These are phyloP conservation scores for Cataglyphis albicans DNA, from an alignment of 2,888 invertebrate genomes.

Conservation along the genomic window DNA sequence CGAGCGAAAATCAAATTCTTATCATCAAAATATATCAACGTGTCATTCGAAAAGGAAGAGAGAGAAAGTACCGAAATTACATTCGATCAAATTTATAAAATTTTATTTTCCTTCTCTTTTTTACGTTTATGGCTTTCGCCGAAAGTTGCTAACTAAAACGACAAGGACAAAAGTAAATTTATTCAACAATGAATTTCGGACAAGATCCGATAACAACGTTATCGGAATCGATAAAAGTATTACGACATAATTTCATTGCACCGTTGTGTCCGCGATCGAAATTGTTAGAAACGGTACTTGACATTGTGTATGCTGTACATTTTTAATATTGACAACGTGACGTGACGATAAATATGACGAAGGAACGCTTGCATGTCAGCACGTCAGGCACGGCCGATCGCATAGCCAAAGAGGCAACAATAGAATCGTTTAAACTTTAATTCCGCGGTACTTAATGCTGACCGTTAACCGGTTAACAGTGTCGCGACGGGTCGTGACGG, in stretches of 20 bases:
- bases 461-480: conserved; percentile 69
- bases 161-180: background rate
- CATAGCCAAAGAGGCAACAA: conserved; percentile 51
- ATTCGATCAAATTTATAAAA: background rate
- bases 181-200: conserved; percentile 7
- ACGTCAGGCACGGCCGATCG: conserved; percentile 21
- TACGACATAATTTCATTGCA: background rate
- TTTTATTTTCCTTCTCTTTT: conserved; percentile 1
- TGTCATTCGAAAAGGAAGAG: background rate
- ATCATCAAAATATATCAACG: background rate
- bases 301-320: background rate
- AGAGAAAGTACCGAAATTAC: background rate
- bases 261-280: conserved; percentile 15
- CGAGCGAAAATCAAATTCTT: background rate
- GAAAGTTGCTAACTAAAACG: background rate
- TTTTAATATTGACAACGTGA: conserved; percentile 48
- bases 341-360: conserved; percentile 29
- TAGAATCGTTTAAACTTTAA: conserved; percentile 72
- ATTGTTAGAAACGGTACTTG: conserved; percentile 46
- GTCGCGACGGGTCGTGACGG: conserved; percentile 68
- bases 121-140: background rate
- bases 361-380: conserved; percentile 23
- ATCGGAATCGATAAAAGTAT: conserved; percentile 12
- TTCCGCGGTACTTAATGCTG: conserved; percentile 65
- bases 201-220: conserved; percentile 2